These are phyloP conservation scores for Goniozus legneri DNA, from an alignment of 1,140 invertebrate genomes.

Conservation along the genomic window DNA sequence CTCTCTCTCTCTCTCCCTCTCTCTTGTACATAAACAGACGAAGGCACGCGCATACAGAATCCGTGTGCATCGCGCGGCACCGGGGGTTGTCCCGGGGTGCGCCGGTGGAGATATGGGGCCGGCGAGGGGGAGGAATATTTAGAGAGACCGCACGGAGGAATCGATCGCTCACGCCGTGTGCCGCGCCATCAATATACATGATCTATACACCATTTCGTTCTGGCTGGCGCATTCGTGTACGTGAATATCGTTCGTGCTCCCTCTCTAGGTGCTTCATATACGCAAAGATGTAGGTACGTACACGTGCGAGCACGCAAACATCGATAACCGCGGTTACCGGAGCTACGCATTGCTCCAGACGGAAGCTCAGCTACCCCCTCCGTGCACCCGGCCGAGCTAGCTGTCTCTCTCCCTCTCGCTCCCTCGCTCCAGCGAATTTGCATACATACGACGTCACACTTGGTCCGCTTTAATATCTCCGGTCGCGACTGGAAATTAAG, in stretches of 20 bases:
- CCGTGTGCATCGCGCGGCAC: background rate
- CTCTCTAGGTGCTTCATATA: too few relatives aligned
- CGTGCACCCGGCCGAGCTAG: too few relatives aligned
- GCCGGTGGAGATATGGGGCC: background rate
- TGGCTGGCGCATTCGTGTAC: constrained; percentile 3
- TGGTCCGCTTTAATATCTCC: background rate
- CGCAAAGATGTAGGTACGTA: background rate
- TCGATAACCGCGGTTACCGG: constrained; percentile 40
- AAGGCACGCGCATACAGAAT: constrained; percentile 15
- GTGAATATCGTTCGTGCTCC: background rate
- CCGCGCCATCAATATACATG: constrained; percentile 43
- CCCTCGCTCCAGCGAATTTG: background rate
- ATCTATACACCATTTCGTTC: constrained; percentile 37
- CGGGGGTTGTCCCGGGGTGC: background rate
- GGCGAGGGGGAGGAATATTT: background rate
- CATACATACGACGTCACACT: background rate
- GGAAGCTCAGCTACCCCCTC: background rate
- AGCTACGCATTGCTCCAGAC: constrained; percentile 12
- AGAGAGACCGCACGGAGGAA: constrained; percentile 4
- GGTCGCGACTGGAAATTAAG: background rate
- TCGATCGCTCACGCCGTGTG: constrained; percentile 21
- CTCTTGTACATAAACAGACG: constrained; percentile 4
- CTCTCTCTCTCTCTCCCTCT: background rate
- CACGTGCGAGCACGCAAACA: constrained; percentile 16
- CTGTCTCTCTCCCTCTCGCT: too few relatives aligned